A percentile compares a stretch with the other conserved stretches of the same genome.
phyloP scores from a whole-genome alignment of 2,113 vertebrate species.

The Eudyptes chrysolophus region DNA sequence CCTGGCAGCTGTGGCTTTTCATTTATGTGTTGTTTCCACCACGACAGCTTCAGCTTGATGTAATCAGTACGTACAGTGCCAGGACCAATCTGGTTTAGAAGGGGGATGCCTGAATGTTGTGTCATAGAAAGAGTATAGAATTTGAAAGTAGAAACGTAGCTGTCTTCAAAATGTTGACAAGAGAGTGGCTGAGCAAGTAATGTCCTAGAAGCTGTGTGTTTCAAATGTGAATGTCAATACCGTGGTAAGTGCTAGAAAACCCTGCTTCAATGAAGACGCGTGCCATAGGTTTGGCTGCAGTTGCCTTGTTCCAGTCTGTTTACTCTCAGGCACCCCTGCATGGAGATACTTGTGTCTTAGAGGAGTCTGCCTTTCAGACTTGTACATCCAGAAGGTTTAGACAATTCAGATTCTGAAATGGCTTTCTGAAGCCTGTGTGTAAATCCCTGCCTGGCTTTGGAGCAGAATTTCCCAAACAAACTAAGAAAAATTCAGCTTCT shows the following conservation, averaged over 20 bases:
- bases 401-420: background rate
- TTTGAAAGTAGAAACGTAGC: background rate
- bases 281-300: background rate
- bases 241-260: background rate
- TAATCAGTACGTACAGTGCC: background rate
- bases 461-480: background rate
- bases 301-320: background rate
- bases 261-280: rapidly evolving
- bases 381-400: background rate
- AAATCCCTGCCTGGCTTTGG: background rate
- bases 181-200: background rate
- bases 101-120: constrained; percentile 8
- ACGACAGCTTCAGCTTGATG: background rate
- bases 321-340: rapidly evolving
- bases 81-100: background rate
- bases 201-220: background rate
- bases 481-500: background rate
- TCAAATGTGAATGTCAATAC: background rate
- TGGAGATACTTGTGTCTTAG: background rate
- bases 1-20: background rate
- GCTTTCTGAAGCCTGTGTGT: background rate
- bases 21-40: background rate
- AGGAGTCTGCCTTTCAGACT: background rate
- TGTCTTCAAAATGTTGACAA: background rate
- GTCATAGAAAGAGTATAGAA: background rate